These are phyloP conservation scores for Mnemiopsis leidyi DNA, from an alignment of 37 sponge, comb jelly and placozoan species.

Conservation along the genomic window DNA sequence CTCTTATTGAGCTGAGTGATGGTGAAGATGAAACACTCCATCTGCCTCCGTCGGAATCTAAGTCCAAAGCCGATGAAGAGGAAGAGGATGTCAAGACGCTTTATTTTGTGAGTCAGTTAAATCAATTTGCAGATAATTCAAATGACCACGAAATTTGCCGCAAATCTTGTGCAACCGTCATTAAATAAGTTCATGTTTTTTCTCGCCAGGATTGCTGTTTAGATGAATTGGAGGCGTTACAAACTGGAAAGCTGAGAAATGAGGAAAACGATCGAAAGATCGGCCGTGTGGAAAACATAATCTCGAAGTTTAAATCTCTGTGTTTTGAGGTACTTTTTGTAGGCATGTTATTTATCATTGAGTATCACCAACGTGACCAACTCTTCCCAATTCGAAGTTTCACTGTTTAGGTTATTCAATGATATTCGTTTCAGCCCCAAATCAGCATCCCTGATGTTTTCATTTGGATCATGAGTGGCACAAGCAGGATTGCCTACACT, in stretches of 20 bases:
- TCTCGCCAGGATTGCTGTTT: background rate
- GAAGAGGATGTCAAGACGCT: background rate
- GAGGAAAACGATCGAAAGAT: background rate
- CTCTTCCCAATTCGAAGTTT: no score
- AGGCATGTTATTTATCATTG: no score
- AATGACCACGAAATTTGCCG: no score
- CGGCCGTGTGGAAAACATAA: background rate
- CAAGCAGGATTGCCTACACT: constrained; percentile 38
- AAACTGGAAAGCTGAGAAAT: background rate
- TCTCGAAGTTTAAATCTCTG: constrained; percentile 10
- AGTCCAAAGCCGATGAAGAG: background rate
- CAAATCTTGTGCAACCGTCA: no score
- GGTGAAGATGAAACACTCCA: background rate
- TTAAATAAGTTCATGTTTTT: no score
- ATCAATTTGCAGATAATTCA: no score
- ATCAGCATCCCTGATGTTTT: constrained; percentile 60
- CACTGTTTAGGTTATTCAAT: no score
- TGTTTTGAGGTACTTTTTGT: constrained; percentile 39
- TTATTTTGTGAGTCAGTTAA: background rate
- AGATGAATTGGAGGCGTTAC: background rate
- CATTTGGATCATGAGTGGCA: constrained; percentile 60
- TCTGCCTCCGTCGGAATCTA: background rate
- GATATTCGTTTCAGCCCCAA: constrained; percentile 28
- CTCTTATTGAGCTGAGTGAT: background rate
- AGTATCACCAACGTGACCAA: no score